Percentiles rank a stretch among this genome's conserved stretches.
These are phyloP conservation scores for Apocheima hispidaria DNA, from an alignment of 2,888 invertebrate genomes.

Conservation along the genomic window DNA sequence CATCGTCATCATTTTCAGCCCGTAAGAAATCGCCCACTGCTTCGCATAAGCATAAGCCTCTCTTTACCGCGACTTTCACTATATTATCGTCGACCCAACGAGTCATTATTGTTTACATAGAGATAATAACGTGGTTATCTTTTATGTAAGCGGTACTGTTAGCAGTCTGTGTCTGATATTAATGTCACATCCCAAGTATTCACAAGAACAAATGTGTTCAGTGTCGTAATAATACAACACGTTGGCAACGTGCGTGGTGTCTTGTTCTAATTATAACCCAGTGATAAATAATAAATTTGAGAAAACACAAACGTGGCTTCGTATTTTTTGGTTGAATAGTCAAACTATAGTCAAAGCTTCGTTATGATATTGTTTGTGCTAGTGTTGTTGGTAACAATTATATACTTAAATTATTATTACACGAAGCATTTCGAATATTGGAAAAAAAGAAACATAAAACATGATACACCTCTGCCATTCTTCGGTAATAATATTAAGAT, in stretches of 20 bases:
- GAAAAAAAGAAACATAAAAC: conserved; percentile 56
- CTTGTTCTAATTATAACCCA: too few relatives aligned
- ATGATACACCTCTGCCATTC: conserved; percentile 55
- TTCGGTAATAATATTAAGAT: conserved; percentile 53
- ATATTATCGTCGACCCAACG: too few relatives aligned
- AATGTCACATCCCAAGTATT: too few relatives aligned
- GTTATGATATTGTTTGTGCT: conserved; percentile 16
- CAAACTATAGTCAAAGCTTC: too few relatives aligned
- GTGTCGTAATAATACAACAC: neutral
- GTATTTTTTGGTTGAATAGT: too few relatives aligned
- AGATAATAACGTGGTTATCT: neutral
- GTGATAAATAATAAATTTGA: neutral
- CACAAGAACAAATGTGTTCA: neutral
- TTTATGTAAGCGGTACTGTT: neutral
- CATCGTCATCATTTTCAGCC: too few relatives aligned
- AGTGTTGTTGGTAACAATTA: conserved; percentile 4
- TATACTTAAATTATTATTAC: conserved; percentile 56
- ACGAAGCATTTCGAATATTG: conserved; percentile 60
- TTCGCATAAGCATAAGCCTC: too few relatives aligned
- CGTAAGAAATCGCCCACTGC: too few relatives aligned
- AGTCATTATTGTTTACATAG: neutral
- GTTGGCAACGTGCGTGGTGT: too few relatives aligned
- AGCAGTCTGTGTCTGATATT: too few relatives aligned
- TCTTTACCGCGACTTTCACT: too few relatives aligned
- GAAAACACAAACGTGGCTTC: neutral